phyloP scores from a whole-genome alignment of 2,797 vertebrate genomes.

The Girardinus metallicus region DNA sequence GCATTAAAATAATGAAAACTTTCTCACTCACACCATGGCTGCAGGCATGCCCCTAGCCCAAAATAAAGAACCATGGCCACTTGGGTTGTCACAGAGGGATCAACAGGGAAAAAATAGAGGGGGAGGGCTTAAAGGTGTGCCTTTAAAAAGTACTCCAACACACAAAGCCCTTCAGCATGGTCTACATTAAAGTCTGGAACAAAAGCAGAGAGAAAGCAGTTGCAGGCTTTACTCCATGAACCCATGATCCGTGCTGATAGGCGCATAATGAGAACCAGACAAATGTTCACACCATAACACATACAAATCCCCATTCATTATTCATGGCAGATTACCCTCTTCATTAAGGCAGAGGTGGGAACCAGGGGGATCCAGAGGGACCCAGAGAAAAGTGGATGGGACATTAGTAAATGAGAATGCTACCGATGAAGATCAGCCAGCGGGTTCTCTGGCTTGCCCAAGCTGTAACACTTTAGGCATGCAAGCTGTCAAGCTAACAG shows the following conservation, averaged over 20 bases:
- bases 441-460: slow-evolving; percentile 26
- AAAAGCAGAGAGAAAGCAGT: slow-evolving; percentile 72
- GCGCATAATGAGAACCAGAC: slow-evolving; percentile 81
- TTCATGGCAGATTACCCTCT: slow-evolving; percentile 80
- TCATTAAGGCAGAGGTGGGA: slow-evolving; percentile 73
- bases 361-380: slow-evolving; percentile 35
- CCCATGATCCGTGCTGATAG: slow-evolving; percentile 77
- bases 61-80: slow-evolving; percentile 33
- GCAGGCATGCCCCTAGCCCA: slow-evolving; percentile 24
- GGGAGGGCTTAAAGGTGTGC: slow-evolving; percentile 63
- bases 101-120: slow-evolving; percentile 38
- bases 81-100: slow-evolving; percentile 41
- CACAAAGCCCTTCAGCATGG: slow-evolving; percentile 63
- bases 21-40: slow-evolving; percentile 16
- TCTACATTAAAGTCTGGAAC: slow-evolving; percentile 72
- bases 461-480: slow-evolving; percentile 27
- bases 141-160: slow-evolving; percentile 64
- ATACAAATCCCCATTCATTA: slow-evolving; percentile 81
- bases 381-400: slow-evolving; percentile 43
- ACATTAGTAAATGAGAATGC: slow-evolving; percentile 39
- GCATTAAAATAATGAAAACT: slow-evolving; percentile 59
- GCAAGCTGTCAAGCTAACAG: slow-evolving; percentile 50
- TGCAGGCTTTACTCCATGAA: slow-evolving; percentile 67
- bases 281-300: slow-evolving; percentile 77
- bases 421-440: slow-evolving; percentile 41